Percentiles rank a stretch among this genome's conserved stretches.
phyloP scores from a whole-genome alignment of 2,888 invertebrate genomes.

The Lottia gigantea region DNA sequence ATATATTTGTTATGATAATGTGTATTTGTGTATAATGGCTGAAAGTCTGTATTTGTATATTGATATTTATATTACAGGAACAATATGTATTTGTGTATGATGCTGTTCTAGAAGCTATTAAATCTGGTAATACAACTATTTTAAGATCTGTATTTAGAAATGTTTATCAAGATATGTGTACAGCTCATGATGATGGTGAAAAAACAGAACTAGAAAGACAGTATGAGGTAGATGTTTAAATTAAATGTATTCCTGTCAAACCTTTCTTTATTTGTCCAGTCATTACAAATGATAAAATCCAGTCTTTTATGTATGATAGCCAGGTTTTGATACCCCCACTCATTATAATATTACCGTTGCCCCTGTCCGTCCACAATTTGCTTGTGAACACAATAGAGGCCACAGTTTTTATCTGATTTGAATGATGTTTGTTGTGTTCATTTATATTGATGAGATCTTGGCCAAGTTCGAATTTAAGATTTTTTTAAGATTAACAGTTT shows the following conservation, averaged over 20 bases:
- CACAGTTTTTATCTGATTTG: too few relatives aligned
- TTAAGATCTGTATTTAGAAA: slow-evolving; percentile 49
- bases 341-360: too few relatives aligned
- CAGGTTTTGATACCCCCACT: too few relatives aligned
- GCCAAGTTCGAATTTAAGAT: too few relatives aligned
- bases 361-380: too few relatives aligned
- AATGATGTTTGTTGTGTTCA: too few relatives aligned
- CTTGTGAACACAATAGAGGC: too few relatives aligned
- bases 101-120: slow-evolving; percentile 55
- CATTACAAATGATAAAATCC: background rate
- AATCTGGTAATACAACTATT: slow-evolving; percentile 57
- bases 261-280: background rate
- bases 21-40: background rate
- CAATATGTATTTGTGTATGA: slow-evolving; percentile 64
- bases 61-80: slow-evolving; percentile 41
- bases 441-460: too few relatives aligned
- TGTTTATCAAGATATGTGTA: slow-evolving; percentile 51
- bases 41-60: background rate
- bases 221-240: slow-evolving; percentile 52
- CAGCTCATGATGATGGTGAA: slow-evolving; percentile 39
- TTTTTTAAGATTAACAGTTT: too few relatives aligned
- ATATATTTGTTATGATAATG: background rate
- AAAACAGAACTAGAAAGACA: slow-evolving; percentile 57
- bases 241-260: too few relatives aligned
- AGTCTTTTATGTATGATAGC: too few relatives aligned